These are phyloP conservation scores for Mus spretus DNA, from an alignment of 2,797 vertebrate genomes.

Conservation along the genomic window DNA sequence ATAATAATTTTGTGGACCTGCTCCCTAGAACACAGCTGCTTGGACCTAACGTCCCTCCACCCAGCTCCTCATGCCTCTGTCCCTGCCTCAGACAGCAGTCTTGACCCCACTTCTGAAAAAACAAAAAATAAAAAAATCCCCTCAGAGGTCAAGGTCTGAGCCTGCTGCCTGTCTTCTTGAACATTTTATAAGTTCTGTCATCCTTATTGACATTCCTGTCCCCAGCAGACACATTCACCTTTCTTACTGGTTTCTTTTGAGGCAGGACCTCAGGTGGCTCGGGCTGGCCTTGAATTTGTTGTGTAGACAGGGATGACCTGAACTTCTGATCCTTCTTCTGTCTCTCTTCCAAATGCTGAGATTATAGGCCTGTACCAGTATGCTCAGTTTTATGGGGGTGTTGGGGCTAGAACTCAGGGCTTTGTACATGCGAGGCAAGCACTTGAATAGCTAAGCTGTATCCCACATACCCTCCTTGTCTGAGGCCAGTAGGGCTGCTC, in stretches of 20 bases:
- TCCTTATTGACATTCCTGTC: too few relatives aligned
- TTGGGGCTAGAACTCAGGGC: neutral
- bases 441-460: neutral
- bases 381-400: neutral
- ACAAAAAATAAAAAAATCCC: neutral
- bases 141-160: neutral
- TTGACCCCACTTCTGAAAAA: neutral
- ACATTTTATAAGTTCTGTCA: accelerated
- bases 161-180: neutral
- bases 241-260: neutral
- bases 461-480: neutral
- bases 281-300: neutral
- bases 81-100: too few relatives aligned
- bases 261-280: neutral
- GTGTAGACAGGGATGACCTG: neutral
- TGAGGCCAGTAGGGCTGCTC: neutral
- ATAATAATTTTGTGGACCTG: neutral
- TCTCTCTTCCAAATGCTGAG: neutral
- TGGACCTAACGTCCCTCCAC: accelerated
- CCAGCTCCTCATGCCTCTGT: neutral
- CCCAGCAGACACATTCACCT: neutral
- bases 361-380: neutral
- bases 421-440: neutral
- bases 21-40: neutral
- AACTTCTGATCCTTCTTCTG: neutral